phyloP scores from a whole-genome alignment of 2,113 vertebrate species.

The Scartelaos histophorus region DNA sequence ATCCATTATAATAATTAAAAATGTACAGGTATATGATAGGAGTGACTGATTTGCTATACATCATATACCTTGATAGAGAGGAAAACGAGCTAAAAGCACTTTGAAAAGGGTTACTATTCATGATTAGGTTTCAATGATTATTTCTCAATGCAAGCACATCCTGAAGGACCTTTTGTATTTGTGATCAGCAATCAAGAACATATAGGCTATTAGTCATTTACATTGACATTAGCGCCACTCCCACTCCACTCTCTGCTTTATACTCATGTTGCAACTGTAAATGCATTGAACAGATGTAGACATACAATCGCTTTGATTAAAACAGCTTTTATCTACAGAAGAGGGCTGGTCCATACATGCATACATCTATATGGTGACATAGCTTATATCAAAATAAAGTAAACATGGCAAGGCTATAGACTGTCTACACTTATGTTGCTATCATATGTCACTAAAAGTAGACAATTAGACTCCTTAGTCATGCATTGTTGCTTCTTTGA shows the following conservation, averaged over 20 bases:
- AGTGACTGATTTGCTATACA: no score
- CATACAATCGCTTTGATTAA: conserved; percentile 28
- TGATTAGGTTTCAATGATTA: background rate
- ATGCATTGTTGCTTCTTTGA: background rate
- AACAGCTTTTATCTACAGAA: conserved; percentile 2
- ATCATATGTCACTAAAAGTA: conserved; percentile 13
- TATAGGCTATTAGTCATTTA: background rate
- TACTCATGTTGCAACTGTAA: conserved; percentile 8
- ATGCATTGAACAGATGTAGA: conserved; percentile 24
- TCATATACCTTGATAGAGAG: background rate
- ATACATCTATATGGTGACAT: background rate
- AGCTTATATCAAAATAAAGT: conserved; percentile 7
- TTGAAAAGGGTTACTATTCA: background rate
- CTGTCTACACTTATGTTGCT: conserved; percentile 16
- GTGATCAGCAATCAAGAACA: background rate
- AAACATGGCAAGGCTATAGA: conserved; percentile 20
- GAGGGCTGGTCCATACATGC: conserved; percentile 13
- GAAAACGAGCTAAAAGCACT: background rate
- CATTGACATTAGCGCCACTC: conserved; percentile 1
- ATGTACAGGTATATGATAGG: no score
- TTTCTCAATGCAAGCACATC: background rate
- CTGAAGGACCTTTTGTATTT: background rate
- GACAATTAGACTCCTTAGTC: conserved; percentile 9
- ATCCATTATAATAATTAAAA: no score
- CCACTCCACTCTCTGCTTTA: background rate